Evolutionary conservation across 2,888 invertebrate genomes (phyloP).

Genomic region (Stenodema calcarata): DNA sequence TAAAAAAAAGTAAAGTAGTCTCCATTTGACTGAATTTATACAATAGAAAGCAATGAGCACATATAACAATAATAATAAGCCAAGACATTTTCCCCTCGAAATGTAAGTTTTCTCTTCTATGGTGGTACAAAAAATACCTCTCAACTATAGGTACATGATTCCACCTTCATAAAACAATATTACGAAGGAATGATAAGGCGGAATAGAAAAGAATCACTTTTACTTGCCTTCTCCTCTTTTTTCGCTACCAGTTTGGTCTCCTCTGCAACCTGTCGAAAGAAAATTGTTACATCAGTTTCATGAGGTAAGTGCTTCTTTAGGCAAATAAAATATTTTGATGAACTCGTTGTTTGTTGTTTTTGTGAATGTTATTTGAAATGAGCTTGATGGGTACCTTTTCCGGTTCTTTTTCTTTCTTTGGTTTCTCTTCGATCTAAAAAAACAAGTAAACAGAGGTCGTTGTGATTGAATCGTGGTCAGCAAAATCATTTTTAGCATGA

Average conservation of each 20-base stretch:
- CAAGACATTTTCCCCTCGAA: no score
- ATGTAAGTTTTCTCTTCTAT: no score
- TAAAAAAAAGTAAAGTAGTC: no score
- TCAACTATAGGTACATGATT: no score
- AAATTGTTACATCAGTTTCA: not conserved
- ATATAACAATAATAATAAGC: no score
- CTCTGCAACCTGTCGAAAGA: not conserved
- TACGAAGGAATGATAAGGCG: not conserved
- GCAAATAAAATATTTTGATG: not conserved
- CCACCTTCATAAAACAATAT: not conserved
- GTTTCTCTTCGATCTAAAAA: conserved; percentile 26
- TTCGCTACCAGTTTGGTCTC: conserved; percentile 12
- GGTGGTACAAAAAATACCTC: no score
- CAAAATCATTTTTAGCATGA: no score
- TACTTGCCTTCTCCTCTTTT: conserved; percentile 34
- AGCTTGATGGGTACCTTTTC: conserved; percentile 7
- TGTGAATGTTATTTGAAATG: not conserved
- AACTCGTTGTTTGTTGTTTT: not conserved
- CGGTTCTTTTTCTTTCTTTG: conserved; percentile 14
- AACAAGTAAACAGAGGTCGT: not conserved
- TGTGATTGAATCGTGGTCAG: no score
- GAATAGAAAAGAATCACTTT: not conserved
- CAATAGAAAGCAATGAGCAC: no score
- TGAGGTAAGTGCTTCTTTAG: not conserved
- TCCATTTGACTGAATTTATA: no score